Base-by-base conservation (phyloP, 2,113 vertebrate species). In the Clarias gariepinus region DNA sequence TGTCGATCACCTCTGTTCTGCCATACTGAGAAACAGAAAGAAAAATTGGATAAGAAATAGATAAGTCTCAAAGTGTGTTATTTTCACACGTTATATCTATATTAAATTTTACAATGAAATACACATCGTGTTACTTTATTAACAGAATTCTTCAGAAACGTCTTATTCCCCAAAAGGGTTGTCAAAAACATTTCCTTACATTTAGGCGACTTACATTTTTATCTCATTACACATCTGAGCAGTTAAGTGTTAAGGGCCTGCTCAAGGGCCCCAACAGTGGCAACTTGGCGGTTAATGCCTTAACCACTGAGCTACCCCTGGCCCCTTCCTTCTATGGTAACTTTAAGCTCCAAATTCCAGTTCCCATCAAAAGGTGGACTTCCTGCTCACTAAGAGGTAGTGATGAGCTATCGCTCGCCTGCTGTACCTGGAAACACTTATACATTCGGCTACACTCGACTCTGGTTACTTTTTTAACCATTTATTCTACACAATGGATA, bases 1-100 rank as follows among this genome's bases (percentile, higher is more conserved):
- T 99, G 91, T 99, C 97, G 0, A 99, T 99, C 86, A 99, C 97
- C 87, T 99, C 98, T 0, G 98, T 99, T 87, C 98, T 95, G 77
- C 98, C 98, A 19, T 97, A 98, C 98, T 99, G 92, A 83, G 87
- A 0, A 78, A 12, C 25, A 82, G 18, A 1, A 60, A 81, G 23
- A 81, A 47, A 84, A 53, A 60, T 18, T 16, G 30, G n/a, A 61
- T 33, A 64, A 58, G 61, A 23, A 85, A 79, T 4, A 68, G n/a
- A n/a, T n/a, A 52, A n/a, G 15, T 9, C 18, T 25, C 2, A 30
- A 21, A 21, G 21, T 25, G 52, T 36, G 61, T 53, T 63, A 10
- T 52, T 69, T 80, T 60, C 2, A 23, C n/a, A 68, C 57, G 66
- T 69, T 41, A 85, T 52, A 68, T 63, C 33, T 15, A 66, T 79